Percentiles rank a stretch among this genome's conserved stretches.
phyloP scores from a whole-genome alignment of 2,888 invertebrate genomes.

The Microctonus brassicae region DNA sequence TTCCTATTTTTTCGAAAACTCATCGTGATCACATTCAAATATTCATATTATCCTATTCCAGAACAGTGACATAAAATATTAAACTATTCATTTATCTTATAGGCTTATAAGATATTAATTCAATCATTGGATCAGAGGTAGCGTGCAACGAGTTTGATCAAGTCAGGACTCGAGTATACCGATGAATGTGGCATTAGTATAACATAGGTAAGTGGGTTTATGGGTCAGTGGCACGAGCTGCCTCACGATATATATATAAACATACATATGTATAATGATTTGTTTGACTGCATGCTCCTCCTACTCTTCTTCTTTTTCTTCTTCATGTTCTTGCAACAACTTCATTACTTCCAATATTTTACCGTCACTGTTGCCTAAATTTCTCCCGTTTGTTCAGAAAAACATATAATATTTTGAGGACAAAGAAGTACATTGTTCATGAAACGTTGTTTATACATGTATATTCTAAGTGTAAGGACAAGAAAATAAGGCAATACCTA shows the following conservation, averaged over 20 bases:
- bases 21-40: no score
- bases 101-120: neutral
- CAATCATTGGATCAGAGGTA: neutral
- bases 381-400: neutral
- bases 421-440: neutral
- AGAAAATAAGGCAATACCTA: no score
- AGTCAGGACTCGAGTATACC: conserved; percentile 25
- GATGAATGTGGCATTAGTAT: conserved; percentile 56
- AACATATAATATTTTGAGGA: neutral
- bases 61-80: no score
- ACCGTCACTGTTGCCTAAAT: neutral
- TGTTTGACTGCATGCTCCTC: neutral
- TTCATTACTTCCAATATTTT: neutral
- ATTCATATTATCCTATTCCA: no score
- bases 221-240: conserved; percentile 66
- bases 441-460: no score
- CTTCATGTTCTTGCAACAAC: neutral
- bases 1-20: no score
- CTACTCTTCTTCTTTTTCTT: neutral
- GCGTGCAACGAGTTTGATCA: neutral
- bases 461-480: no score
- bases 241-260: conserved; percentile 49
- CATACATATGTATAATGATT: conserved; percentile 15
- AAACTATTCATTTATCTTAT: neutral
- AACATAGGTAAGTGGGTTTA: conserved; percentile 68